Base-by-base conservation (phyloP, 2,113 vertebrate genomes). In the Bujurquina vittata region DNA sequence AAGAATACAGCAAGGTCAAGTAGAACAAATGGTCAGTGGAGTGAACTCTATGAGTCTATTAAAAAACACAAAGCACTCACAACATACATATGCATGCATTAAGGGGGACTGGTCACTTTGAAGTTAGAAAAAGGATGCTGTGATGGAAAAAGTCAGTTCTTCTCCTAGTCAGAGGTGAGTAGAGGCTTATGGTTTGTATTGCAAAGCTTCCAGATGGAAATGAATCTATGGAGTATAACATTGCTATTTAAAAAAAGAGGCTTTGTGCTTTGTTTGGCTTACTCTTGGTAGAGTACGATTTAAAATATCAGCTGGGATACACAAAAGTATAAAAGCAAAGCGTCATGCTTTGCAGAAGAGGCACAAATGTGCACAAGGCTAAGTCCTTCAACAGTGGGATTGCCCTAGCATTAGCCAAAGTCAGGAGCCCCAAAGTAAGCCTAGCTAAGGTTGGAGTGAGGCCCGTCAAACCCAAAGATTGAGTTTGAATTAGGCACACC, bases 361-460 rank as follows among this genome's bases (percentile, higher is more conserved):
- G 76, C 79, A 63, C 72, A 85, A 80, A 88, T 56, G 73, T 84
- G 80, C 72, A 79, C 72, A 83, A 81, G 85, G 83, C 77, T 86
- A 92, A 91, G 73, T 85, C 80, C 80, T 85, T 88, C 83, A 86
- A 94, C 95, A 95, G 95, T 93, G 81, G 96, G 96, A 97, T 96
- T 96, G 96, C 95, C 93, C 95, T 92, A 93, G 96, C 97, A 97
- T 97, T 97, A 97, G 96, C 91, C 89, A 95, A 95, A 98, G 97
- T 98, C 97, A 97, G 97, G 95, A 95, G 94, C 92, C 91, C 88
- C 95, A 96, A 96, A 97, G 96, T 95, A 96, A 94, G 95, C 94
- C 87, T 93, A 87, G 95, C 95, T 94, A 96, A 79, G 95, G 96
- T 96, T 96, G 97, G 96, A 95, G 95, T 96, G 95, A 95, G 96